phyloP scores from a whole-genome alignment of 2,888 invertebrate genomes.

The Tachystola acroxantha region DNA sequence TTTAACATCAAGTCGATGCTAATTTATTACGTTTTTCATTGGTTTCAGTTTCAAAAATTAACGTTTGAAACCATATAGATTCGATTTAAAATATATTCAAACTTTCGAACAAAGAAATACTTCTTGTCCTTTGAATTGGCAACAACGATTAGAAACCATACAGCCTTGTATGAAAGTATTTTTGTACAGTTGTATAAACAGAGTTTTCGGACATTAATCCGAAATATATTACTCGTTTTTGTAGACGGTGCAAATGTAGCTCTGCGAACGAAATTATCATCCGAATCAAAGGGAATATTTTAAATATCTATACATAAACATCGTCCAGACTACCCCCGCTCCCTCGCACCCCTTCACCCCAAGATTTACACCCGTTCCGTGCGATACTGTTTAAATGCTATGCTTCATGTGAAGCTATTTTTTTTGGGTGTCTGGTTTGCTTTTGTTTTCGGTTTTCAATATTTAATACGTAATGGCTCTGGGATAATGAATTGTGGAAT shows the following conservation, averaged over 20 bases:
- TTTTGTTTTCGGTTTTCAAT: slow-evolving; percentile 5
- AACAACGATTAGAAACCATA: too few species aligned
- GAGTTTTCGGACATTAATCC: too few species aligned
- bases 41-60: slow-evolving; percentile 29
- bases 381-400: slow-evolving; percentile 12
- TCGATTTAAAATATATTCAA: too few species aligned
- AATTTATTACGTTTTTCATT: slow-evolving; percentile 29
- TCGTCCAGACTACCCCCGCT: slow-evolving; percentile 59
- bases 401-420: slow-evolving; percentile 11
- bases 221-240: slow-evolving; percentile 36
- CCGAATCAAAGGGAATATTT: slow-evolving; percentile 78
- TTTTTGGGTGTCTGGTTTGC: slow-evolving; percentile 7
- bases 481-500: too few species aligned
- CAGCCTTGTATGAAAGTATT: too few species aligned
- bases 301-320: slow-evolving; percentile 70
- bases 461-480: neutral
- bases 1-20: slow-evolving; percentile 31
- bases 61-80: too few species aligned
- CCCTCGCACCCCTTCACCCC: slow-evolving; percentile 41
- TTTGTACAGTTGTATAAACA: too few species aligned
- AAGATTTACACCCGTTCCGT: slow-evolving; percentile 58
- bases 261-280: slow-evolving; percentile 71
- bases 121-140: too few species aligned
- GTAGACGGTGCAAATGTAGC: slow-evolving; percentile 48
- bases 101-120: too few species aligned